Base-by-base conservation (phyloP, 1,140 invertebrate species). In the Drosophila neocordata region DNA sequence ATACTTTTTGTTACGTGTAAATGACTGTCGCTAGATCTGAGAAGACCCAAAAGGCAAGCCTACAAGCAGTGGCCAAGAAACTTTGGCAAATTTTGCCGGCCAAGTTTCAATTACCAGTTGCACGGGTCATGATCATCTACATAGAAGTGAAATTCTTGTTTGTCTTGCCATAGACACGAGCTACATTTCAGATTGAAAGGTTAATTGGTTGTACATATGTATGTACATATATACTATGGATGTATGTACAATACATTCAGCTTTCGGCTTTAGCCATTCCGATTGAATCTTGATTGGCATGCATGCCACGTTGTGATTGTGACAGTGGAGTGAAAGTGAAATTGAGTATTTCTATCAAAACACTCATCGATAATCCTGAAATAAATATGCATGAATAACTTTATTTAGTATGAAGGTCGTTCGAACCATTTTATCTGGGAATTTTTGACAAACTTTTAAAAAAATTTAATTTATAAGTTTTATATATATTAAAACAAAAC, bases 211-310 rank as follows among this genome's bases (percentile, higher is more conserved):
- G 38, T 37, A 13, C 8, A 18, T 22, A 52, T 34, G 11, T 52
- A 57, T 61, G 6, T 31, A 31, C 6, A 31, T 31, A 31, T 31
- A 31, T 3, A 3, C 6, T 4, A 4, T 24, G 4, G 1, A 24
- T 24, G 1, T 24, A 2, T 4, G 1, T 1, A 2, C 2, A 1
- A 2, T 27, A 31, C 34, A 44, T 58, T 64, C 53, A 37, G 65
- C 65, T 35, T 27, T 77, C 27, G 13, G n/a, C 44, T 55, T 27
- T 48, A 55, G 27, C 37, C 35, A 58, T 72, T 64, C 15, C 51
- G 34, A 65, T 65, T 57, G 56, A 12, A 75, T 75, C 68, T 65
- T 64, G 60, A 77, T 67, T 71, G 71, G 34, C 69, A 77, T 77
- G 61, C 65, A 58, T 34, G 64, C 35, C 70, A 60, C 67, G 65